Base-by-base conservation (phyloP, 2,797 vertebrate species). In the Synanceia verrucosa region DNA sequence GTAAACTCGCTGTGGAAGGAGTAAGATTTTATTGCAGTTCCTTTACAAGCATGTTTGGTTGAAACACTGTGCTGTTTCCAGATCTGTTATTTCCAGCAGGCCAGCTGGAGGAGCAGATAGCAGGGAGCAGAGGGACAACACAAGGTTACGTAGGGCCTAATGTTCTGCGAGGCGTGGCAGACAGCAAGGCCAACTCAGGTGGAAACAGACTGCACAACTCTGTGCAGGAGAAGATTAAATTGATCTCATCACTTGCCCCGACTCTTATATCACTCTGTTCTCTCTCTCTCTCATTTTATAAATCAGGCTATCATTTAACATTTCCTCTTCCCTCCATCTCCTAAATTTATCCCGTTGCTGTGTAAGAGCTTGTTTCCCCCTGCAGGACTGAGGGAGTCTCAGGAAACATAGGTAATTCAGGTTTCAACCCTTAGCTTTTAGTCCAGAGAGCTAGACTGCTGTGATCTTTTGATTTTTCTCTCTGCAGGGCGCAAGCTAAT, bases 401-500 rank as follows among this genome's bases (percentile, higher is more conserved):
- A 19, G 50, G 50, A 43, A 68, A 58, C 55, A 31, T 33, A 47
- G 10, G 36, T 73, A 65, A 76, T 79, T 72, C 24, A 68, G 23
- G 39, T 72, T 57, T 19, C 24, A 43, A 13, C 34, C 36, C 64
- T 43, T 59, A 43, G 58, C 50, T 78, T 73, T 78, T 28, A 73
- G 74, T 81, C 61, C 61, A 43, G 58, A 43, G 58, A 18, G 18
- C 50, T 44, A 23, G 37, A 60, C 73, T 33, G 61, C 77, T 79
- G 68, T 76, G 74, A 68, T 75, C 72, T 82, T 82, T 78, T 73
- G 65, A 81, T 83, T 77, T 74, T 60, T 56, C 48, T 83, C 85
- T 71, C 78, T 33, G 62, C 36, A 31, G 71, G 73, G 36, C 39
- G 62, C 56, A n/a, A 6, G 24, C 29, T 82, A 71, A 82, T 85